Base-by-base conservation (phyloP, 2,797 vertebrate species). In the Malacoctenus gilli region DNA sequence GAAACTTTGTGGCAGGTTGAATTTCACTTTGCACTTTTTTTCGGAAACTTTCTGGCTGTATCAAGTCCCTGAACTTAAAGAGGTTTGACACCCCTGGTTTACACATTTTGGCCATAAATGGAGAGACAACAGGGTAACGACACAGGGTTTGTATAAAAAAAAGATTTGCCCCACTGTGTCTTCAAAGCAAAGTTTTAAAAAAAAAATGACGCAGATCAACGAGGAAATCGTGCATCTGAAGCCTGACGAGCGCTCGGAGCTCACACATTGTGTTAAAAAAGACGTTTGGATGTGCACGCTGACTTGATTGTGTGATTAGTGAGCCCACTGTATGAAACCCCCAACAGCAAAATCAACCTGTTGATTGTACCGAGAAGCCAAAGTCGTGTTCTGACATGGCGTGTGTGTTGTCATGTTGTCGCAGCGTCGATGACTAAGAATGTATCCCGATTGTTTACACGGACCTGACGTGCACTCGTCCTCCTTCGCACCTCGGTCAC, bases 391-490 rank as follows among this genome's bases (percentile, higher is more conserved):
- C 40, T 25, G 22, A 52, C 36, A 55, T 41, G 46, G 35, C 25
- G 13, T 35, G 6, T 51, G 23, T 58, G 44, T 23, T 9, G 55
- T 59, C 34, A 2, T 12, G 8, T 38, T 18, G 37, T 18, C 16
- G 58, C 63, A 55, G 42, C 57, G 43, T 66, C 23, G 42, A 31
- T 22, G 31, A 53, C 47, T 49, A 22, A n/a, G 75, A 82, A 85
- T 84, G 80, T 87, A 83, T 69, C 74, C 40, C 35, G 22, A 55
- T 68, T 59, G 68, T n/a, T n/a, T n/a, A n/a, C n/a, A 30, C 71
- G 41, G 68, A 74, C 72, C 57, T 69, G 63, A 61, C 40, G 25
- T 52, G 64, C 37, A 32, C 66, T 68, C 69, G 2, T 50, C 8
- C 36, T 25, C 28, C 46, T 37, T 25, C 23, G 8, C 23, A 4